Conservation (phyloP, 2,797 vertebrate species). For the Lithobates sylvaticus region DNA sequence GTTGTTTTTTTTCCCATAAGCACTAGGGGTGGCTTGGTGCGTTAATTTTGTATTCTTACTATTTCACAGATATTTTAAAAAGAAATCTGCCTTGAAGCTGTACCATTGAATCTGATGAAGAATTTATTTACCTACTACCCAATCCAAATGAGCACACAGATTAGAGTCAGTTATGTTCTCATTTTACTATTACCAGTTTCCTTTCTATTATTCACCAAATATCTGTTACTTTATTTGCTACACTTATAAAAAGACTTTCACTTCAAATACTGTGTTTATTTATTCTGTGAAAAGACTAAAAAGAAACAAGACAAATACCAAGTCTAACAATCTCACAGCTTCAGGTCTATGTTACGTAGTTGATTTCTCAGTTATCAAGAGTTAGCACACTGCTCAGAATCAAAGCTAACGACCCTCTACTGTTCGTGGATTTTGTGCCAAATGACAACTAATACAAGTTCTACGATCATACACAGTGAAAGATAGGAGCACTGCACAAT, state of each 20-base stretch:
- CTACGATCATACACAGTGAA: too few species aligned
- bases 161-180: background rate
- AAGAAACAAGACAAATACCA: background rate
- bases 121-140: slow-evolving; percentile 10
- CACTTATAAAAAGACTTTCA: background rate
- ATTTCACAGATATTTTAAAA: too few species aligned
- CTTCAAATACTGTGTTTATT: slow-evolving; percentile 2
- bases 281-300: background rate
- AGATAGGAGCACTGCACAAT: too few species aligned
- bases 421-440: too few species aligned
- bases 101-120: slow-evolving; percentile 27
- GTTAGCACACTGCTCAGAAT: too few species aligned
- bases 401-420: too few species aligned
- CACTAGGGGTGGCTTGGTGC: too few species aligned
- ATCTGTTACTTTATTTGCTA: background rate
- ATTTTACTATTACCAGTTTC: background rate
- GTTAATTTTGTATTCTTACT: too few species aligned
- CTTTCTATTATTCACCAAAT: background rate
- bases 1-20: background rate
- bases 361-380: too few species aligned
- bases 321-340: background rate
- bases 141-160: slow-evolving; percentile 10
- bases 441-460: too few species aligned
- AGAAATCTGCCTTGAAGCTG: too few species aligned
- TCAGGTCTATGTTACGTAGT: too few species aligned